phyloP scores from a whole-genome alignment of 2,888 invertebrate genomes.

The Diplazon laetatorius region DNA sequence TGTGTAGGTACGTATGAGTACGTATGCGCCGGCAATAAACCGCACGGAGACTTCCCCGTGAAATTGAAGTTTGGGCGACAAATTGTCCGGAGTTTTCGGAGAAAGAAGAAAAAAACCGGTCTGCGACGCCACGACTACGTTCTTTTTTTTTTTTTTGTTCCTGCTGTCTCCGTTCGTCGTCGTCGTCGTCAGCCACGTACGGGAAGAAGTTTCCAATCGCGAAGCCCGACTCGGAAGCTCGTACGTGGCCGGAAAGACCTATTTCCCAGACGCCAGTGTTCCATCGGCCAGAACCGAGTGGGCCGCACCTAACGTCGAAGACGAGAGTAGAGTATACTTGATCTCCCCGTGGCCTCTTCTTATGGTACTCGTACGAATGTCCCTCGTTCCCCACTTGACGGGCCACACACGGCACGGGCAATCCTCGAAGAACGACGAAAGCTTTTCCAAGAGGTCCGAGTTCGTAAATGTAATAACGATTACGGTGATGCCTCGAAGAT shows the following conservation, averaged over 20 bases:
- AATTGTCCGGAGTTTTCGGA: constrained; percentile 62
- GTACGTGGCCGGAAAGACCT: constrained; percentile 62
- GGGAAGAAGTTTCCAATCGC: constrained; percentile 66
- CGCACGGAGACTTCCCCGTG: constrained; percentile 57
- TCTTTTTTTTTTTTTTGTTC: no score
- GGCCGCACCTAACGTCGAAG: constrained; percentile 45
- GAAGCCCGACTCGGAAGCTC: constrained; percentile 46
- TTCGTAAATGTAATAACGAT: constrained; percentile 26
- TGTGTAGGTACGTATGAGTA: constrained; percentile 39
- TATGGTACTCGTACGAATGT: constrained; percentile 21
- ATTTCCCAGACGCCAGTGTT: constrained; percentile 42
- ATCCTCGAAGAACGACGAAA: constrained; percentile 20
- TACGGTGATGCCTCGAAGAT: constrained; percentile 1
- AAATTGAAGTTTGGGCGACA: constrained; percentile 67
- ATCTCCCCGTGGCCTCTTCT: constrained; percentile 22
- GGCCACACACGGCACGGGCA: not conserved
- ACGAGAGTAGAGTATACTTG: constrained; percentile 56
- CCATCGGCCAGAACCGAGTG: constrained; percentile 53
- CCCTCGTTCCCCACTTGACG: constrained; percentile 19
- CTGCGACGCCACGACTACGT: not conserved
- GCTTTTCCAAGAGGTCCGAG: constrained; percentile 15
- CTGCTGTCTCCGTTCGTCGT: constrained; percentile 25
- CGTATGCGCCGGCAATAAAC: constrained; percentile 59
- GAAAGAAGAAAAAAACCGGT: no score
- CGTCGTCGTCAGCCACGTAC: constrained; percentile 35